These are phyloP conservation scores for Mormyrus lacerda DNA, from an alignment of 2,113 vertebrate genomes.

Conservation along the genomic window DNA sequence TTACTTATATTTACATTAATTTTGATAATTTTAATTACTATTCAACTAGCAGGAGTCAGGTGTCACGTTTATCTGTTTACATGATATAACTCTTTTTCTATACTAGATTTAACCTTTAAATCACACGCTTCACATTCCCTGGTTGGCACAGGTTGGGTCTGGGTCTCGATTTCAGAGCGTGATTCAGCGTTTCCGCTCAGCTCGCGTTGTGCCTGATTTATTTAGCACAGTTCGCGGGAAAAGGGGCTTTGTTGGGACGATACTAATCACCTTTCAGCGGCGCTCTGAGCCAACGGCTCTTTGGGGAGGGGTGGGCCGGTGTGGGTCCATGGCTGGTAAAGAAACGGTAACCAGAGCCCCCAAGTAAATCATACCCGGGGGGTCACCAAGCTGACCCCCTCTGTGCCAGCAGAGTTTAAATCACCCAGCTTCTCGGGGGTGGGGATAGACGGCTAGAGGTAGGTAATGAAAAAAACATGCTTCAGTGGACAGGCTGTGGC, in stretches of 20 bases:
- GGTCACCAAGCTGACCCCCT: constrained; percentile 39
- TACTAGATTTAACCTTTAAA: not conserved
- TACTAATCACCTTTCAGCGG: constrained; percentile 32
- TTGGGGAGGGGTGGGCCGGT: constrained; percentile 30
- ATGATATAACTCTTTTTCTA: not conserved
- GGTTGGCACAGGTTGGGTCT: constrained; percentile 4
- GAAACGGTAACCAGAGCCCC: constrained; percentile 40
- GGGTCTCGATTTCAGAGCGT: constrained; percentile 21
- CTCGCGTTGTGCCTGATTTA: constrained; percentile 36
- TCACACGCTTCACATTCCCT: constrained; percentile 19
- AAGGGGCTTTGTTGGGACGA: constrained; percentile 15
- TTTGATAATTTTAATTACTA: not conserved
- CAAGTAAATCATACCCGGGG: constrained; percentile 40
- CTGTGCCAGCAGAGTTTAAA: constrained; percentile 44
- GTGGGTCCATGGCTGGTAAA: constrained; percentile 24
- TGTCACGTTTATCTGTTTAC: not conserved
- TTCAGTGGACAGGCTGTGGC: constrained; percentile 20
- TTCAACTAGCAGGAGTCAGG: not conserved
- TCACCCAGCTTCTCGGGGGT: constrained; percentile 37
- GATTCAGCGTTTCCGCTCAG: constrained; percentile 32
- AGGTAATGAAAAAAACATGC: constrained; percentile 46
- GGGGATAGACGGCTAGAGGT: constrained; percentile 36
- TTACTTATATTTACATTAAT: not conserved
- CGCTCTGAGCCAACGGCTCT: constrained; percentile 35
- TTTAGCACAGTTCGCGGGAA: constrained; percentile 24